Conservation (phyloP, 2,888 invertebrate genomes). For the Altica lythri region DNA sequence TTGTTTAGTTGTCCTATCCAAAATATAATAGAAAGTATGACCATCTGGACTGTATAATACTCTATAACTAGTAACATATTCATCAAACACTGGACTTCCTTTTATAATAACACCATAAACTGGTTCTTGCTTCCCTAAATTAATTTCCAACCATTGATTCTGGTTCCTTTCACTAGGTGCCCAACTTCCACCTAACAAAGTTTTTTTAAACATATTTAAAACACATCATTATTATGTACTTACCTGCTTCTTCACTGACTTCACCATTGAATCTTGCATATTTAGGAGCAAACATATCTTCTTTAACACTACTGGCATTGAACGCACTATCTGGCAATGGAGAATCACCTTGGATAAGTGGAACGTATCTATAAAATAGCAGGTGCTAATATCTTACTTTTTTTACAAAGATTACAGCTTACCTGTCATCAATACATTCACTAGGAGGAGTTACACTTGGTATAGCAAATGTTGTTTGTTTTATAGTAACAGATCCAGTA, state of each 20-base stretch:
- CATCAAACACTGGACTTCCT: slow-evolving; percentile 70
- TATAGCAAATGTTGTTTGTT: slow-evolving; percentile 31
- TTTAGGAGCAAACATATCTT: slow-evolving; percentile 60
- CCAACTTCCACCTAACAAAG: slow-evolving; percentile 69
- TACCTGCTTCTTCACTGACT: slow-evolving; percentile 38
- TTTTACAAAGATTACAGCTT: slow-evolving; percentile 24
- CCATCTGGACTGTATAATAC: slow-evolving; percentile 67
- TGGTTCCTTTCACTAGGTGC: slow-evolving; percentile 64
- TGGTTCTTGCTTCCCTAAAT: slow-evolving; percentile 66
- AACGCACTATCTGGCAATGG: slow-evolving; percentile 62
- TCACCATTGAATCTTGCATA: slow-evolving; percentile 58
- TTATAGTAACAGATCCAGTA: slow-evolving; percentile 14
- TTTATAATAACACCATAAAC: slow-evolving; percentile 76
- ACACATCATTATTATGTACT: background rate
- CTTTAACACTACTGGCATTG: slow-evolving; percentile 63
- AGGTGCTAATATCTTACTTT: background rate
- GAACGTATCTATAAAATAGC: slow-evolving; percentile 51
- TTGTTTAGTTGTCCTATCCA: slow-evolving; percentile 51
- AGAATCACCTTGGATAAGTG: slow-evolving; percentile 59
- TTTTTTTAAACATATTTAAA: no score
- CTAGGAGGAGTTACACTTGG: slow-evolving; percentile 58
- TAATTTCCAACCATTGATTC: slow-evolving; percentile 70
- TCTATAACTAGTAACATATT: slow-evolving; percentile 79
- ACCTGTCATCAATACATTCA: slow-evolving; percentile 56
- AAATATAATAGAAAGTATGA: slow-evolving; percentile 63